Evolutionary conservation across 2,797 vertebrate species (phyloP).

Genomic region (Anabacerthia variegaticeps): DNA sequence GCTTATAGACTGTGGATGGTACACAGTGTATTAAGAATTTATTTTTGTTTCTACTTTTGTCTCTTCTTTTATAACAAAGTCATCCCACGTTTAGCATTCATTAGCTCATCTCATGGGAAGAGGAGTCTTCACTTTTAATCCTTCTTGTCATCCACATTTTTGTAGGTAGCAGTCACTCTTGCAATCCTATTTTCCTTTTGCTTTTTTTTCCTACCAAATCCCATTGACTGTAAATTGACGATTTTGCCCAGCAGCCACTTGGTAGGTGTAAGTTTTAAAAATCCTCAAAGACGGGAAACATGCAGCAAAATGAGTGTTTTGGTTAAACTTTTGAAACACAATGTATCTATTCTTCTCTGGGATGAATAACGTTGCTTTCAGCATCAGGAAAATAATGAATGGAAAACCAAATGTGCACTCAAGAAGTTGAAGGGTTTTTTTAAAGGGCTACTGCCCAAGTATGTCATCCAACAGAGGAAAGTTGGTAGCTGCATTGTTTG

Average conservation of each 20-base stretch:
- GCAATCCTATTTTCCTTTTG: background rate
- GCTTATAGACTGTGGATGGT: background rate
- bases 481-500: conserved; percentile 63
- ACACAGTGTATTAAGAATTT: background rate
- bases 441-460: conserved; percentile 59
- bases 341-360: conserved; percentile 26
- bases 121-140: background rate
- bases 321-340: conserved; percentile 29
- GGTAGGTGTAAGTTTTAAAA: background rate
- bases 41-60: background rate
- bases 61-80: background rate
- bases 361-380: conserved; percentile 19
- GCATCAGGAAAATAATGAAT: conserved; percentile 48
- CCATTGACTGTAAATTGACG: background rate
- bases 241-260: conserved; percentile 3
- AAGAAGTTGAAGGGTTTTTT: conserved; percentile 5
- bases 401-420: conserved; percentile 41
- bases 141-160: background rate
- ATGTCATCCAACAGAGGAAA: conserved; percentile 53
- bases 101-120: background rate
- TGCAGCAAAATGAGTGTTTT: background rate
- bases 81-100: background rate
- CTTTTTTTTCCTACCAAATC: background rate
- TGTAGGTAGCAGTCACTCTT: conserved; percentile 2
- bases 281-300: background rate